phyloP scores from a whole-genome alignment of 2,113 vertebrate genomes.

The Salvelinus sp. region DNA sequence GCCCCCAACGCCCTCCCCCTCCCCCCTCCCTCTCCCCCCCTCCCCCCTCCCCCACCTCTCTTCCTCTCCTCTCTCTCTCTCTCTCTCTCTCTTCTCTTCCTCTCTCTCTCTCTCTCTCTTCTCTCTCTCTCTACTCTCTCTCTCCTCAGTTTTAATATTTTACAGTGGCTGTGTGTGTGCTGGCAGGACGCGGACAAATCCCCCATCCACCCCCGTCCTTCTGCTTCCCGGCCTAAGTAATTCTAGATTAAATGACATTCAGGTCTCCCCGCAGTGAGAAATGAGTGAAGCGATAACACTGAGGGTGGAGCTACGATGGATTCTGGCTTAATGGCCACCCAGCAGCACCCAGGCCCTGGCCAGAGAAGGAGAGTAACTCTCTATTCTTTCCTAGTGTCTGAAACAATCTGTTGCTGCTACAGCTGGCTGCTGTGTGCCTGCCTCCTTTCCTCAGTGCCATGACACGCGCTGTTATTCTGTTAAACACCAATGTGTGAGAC shows the following conservation, averaged over 20 bases:
- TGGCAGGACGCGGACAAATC: not conserved
- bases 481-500: slow-evolving; percentile 28
- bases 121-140: too few species aligned
- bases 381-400: slow-evolving; percentile 7
- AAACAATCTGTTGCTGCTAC: slow-evolving; percentile 36
- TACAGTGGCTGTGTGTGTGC: not conserved
- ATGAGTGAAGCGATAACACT: not conserved
- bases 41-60: too few species aligned
- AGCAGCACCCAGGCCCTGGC: not conserved
- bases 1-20: rapidly evolving
- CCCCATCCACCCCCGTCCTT: not conserved
- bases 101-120: too few species aligned
- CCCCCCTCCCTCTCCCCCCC: too few species aligned
- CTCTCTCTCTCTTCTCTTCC: too few species aligned
- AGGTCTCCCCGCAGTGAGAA: not conserved
- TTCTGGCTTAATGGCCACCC: slow-evolving; percentile 15
- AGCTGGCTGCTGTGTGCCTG: not conserved
- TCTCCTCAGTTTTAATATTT: slow-evolving; percentile 9
- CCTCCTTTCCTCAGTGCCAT: slow-evolving; percentile 6
- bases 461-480: slow-evolving; percentile 5
- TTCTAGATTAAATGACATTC: slow-evolving; percentile 25
- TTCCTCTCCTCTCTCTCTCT: too few species aligned
- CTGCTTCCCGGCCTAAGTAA: slow-evolving; percentile 8
- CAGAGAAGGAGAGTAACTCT: not conserved
- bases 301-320: not conserved